These are phyloP conservation scores for Melanotaenia boesemani DNA, from an alignment of 2,797 vertebrate genomes.

Conservation along the genomic window DNA sequence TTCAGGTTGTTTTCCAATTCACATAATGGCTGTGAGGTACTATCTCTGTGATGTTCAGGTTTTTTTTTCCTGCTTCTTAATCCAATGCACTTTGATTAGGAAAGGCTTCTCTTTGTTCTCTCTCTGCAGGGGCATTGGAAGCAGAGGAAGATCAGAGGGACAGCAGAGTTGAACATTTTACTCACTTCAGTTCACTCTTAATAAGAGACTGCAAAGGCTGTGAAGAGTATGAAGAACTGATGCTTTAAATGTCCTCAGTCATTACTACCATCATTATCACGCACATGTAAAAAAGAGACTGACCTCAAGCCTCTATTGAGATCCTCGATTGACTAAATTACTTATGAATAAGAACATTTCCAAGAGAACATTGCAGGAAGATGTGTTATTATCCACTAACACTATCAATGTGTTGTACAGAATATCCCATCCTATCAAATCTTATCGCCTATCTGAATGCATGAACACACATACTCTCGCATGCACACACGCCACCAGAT, in stretches of 20 bases:
- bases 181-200: conserved; percentile 76
- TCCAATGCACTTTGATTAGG: conserved; percentile 82
- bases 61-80: conserved; percentile 71
- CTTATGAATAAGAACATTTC: conserved; percentile 24
- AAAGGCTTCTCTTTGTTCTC: conserved; percentile 77
- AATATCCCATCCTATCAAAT: conserved; percentile 49
- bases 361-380: background rate
- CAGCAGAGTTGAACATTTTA: conserved; percentile 66
- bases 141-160: conserved; percentile 73
- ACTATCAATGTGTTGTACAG: conserved; percentile 28
- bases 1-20: conserved; percentile 76
- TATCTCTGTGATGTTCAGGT: conserved; percentile 75
- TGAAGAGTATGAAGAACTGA: conserved; percentile 28
- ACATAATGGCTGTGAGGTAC: conserved; percentile 64
- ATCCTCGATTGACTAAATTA: conserved; percentile 27
- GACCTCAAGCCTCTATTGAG: conserved; percentile 41
- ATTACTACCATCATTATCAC: conserved; percentile 51
- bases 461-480: conserved; percentile 56
- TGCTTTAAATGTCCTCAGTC: conserved; percentile 63
- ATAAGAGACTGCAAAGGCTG: conserved; percentile 51
- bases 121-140: conserved; percentile 72
- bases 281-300: conserved; percentile 42
- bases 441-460: conserved; percentile 53
- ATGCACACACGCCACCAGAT: conserved; percentile 86
- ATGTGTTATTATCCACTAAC: conserved; percentile 25